Percentiles rank a stretch among this genome's conserved stretches.
phyloP scores from a whole-genome alignment of 2,888 invertebrate species.

The Lasioglossum pauxillum region DNA sequence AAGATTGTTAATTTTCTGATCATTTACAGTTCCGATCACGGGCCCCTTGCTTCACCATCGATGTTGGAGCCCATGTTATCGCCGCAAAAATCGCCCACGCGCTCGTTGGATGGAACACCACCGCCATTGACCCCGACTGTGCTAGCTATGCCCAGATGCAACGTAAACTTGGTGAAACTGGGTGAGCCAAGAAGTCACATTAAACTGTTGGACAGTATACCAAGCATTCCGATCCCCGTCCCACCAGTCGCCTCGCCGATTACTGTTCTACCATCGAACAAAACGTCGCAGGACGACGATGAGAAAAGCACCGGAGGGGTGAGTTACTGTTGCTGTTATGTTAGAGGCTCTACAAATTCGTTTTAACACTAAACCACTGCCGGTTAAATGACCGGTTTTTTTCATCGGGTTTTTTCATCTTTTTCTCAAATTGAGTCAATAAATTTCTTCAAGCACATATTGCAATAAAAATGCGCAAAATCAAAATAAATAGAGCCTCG shows the following conservation, averaged over 20 bases:
- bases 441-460: too few relatives aligned
- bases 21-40: constrained; percentile 69
- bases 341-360: not conserved
- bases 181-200: constrained; percentile 80
- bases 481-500: too few relatives aligned
- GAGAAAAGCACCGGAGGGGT: constrained; percentile 72
- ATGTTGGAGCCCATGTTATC: constrained; percentile 61
- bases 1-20: not conserved
- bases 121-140: constrained; percentile 69
- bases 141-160: constrained; percentile 78
- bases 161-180: constrained; percentile 81
- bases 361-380: too few relatives aligned
- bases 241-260: constrained; percentile 75
- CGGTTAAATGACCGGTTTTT: too few relatives aligned
- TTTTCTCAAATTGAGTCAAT: too few relatives aligned
- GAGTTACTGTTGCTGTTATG: not conserved
- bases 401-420: too few relatives aligned
- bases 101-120: constrained; percentile 50
- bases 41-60: constrained; percentile 56
- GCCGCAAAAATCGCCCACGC: constrained; percentile 68
- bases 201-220: constrained; percentile 81
- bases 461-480: too few relatives aligned
- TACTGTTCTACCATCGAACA: constrained; percentile 69
- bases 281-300: constrained; percentile 72
- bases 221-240: constrained; percentile 78